Evolutionary conservation across 1,140 invertebrate genomes (phyloP), one percentile per base, ranked within the genome.

Genomic region (Diorhabda sublineata): DNA sequence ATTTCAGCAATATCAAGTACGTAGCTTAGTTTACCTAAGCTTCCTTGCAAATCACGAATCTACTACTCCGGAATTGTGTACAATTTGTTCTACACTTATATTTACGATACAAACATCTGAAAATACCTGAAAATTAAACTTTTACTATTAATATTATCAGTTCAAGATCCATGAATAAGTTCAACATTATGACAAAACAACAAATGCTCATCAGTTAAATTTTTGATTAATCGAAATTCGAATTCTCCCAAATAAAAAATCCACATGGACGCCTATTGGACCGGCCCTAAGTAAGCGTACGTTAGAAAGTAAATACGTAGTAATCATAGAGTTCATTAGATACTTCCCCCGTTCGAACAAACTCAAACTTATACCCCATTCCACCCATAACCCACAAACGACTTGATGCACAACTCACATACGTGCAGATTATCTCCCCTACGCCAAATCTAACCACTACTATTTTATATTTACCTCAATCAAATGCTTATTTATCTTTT

Each of bases 281-380:
- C 11, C n/a, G 62, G 45, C 68, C 68, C 63, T 42, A 66, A 66
- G 65, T 58, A 68, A 72, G 74, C 71, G 71, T 74, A 70, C 73
- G 70, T 73, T 69, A 76, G 75, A 75, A 76, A 72, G 75, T 76
- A 76, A 76, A 76, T 76, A 76, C 71, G 70, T 69, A 72, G 74
- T 71, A 75, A 76, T 76, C 75, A 76, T 76, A 74, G 73, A 76
- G 72, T 76, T 76, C 75, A 76, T 76, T 76, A 75, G 75, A 75
- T 72, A 68, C 67, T 70, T 58, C 70, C 72, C 47, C 69, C 64
- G 69, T 65, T 45, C 64, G 42, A 67, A 70, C 65, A 69, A 73
- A 72, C 69, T 69, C 73, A 70, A 69, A 68, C 47, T 63, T 45
- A 64, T 45, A 59, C 65, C 65, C 65, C 58, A 66, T 66, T 56